These are phyloP conservation scores for Schizaphis graminum DNA, from an alignment of 2,888 invertebrate genomes.

Conservation along the genomic window DNA sequence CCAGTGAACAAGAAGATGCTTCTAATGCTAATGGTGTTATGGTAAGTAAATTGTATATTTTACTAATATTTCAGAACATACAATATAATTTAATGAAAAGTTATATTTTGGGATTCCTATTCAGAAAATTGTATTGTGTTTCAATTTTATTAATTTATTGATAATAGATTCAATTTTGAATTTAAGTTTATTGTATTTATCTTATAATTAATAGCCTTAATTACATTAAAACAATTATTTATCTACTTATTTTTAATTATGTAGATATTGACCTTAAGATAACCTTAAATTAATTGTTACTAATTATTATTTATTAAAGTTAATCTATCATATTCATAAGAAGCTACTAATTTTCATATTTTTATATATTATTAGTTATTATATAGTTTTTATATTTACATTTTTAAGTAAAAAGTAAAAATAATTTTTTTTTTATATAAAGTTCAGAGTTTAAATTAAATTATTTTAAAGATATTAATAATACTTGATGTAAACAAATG, in stretches of 20 bases:
- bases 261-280: neutral
- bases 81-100: neutral
- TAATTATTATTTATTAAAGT: neutral
- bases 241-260: neutral
- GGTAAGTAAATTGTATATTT: conserved; percentile 32
- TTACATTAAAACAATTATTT: neutral
- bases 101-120: neutral
- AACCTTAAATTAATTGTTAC: neutral
- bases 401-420: neutral
- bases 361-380: neutral
- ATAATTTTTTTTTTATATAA: neutral
- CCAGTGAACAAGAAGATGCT: conserved; percentile 56
- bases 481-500: neutral
- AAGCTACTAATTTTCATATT: neutral
- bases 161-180: neutral
- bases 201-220: neutral
- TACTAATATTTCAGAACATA: neutral
- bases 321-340: neutral
- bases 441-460: neutral
- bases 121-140: neutral
- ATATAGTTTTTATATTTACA: neutral
- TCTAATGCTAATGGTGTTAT: conserved; percentile 50
- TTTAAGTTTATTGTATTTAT: neutral
- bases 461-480: neutral
- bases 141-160: neutral